phyloP scores from a whole-genome alignment of 2,113 vertebrate species.

The Ageneiosus marmoratus region DNA sequence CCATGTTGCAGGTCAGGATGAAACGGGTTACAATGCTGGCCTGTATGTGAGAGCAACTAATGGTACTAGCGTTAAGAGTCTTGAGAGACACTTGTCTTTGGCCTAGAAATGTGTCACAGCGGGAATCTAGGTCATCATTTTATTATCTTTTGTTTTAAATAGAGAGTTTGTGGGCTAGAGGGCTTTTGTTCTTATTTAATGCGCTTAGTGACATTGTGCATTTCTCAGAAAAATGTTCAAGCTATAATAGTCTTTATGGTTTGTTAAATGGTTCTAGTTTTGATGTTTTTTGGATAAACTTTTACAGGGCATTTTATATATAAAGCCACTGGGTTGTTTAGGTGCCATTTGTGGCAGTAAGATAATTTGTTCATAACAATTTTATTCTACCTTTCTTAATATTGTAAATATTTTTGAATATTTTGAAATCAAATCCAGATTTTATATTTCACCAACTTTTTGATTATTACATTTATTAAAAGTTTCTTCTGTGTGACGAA shows the following conservation, averaged over 20 bases:
- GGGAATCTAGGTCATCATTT: slow-evolving; percentile 13
- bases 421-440: not conserved
- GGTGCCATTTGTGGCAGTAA: no score
- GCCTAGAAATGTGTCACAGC: not conserved
- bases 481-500: not conserved
- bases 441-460: not conserved
- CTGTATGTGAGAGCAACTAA: not conserved
- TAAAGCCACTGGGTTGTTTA: not conserved
- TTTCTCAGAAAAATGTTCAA: not conserved
- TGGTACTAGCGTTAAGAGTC: not conserved
- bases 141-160: not conserved
- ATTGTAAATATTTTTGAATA: not conserved
- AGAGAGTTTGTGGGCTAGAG: not conserved
- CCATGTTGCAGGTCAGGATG: not conserved
- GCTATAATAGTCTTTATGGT: not conserved
- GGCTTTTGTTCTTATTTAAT: not conserved
- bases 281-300: not conserved
- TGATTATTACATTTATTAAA: not conserved
- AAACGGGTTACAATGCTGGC: not conserved
- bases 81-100: slow-evolving; percentile 13
- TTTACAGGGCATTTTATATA: not conserved
- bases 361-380: not conserved
- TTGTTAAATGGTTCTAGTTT: not conserved
- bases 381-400: not conserved
- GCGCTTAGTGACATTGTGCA: not conserved